Percentiles rank a stretch among this genome's conserved stretches.
These are phyloP conservation scores for Trichogramma evanescens DNA, from an alignment of 2,888 invertebrate species.

Conservation along the genomic window DNA sequence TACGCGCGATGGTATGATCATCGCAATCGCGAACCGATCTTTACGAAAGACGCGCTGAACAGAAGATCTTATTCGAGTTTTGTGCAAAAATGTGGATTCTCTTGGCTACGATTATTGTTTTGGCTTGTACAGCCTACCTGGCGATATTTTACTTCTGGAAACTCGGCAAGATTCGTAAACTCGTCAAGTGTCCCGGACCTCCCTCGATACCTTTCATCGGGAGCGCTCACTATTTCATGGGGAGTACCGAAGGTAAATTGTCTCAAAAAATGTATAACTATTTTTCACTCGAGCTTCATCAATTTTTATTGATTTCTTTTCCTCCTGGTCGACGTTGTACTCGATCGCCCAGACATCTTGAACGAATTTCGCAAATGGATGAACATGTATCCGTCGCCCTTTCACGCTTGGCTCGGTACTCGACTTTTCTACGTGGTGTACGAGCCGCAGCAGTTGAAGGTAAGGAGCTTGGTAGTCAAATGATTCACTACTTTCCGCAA, in stretches of 20 bases:
- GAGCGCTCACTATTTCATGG: slow-evolving; percentile 29
- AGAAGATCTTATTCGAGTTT: too few species aligned
- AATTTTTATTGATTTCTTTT: background rate
- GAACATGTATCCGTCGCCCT: slow-evolving; percentile 27
- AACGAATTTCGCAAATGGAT: slow-evolving; percentile 24
- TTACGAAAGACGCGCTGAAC: too few species aligned
- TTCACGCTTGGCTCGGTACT: slow-evolving; percentile 28
- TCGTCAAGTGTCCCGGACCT: slow-evolving; percentile 28
- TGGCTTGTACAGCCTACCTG: too few species aligned
- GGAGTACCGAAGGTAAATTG: slow-evolving; percentile 26
- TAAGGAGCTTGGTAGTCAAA: slow-evolving; percentile 9
- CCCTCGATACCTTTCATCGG: slow-evolving; percentile 28
- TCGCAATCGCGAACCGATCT: too few species aligned
- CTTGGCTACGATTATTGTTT: too few species aligned
- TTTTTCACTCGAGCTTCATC: background rate
- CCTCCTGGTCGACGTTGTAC: background rate
- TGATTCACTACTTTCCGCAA: background rate
- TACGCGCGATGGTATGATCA: too few species aligned
- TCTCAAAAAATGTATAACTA: background rate
- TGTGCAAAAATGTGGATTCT: too few species aligned
- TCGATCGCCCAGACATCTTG: slow-evolving; percentile 26
- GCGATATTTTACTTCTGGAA: too few species aligned
- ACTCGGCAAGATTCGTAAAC: background rate
- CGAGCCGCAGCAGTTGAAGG: slow-evolving; percentile 32
- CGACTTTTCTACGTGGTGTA: slow-evolving; percentile 26